phyloP scores from a whole-genome alignment of 2,797 vertebrate genomes.

The Lophius americanus region DNA sequence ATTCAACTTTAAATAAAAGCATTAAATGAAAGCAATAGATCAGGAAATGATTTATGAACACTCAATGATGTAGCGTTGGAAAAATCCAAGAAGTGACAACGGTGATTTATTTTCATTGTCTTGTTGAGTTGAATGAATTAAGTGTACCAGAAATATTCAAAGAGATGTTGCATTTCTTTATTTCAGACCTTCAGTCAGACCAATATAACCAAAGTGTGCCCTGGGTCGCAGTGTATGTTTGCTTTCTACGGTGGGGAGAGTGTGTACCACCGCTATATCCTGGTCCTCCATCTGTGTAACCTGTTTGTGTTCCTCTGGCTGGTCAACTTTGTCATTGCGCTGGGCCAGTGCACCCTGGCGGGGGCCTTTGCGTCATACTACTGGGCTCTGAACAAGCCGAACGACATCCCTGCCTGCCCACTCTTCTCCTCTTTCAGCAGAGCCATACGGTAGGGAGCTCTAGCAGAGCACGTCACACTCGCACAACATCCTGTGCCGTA shows the following conservation, averaged over 20 bases:
- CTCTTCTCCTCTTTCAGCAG: constrained; percentile 91
- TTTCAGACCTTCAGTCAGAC: constrained; percentile 89
- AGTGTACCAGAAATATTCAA: background rate
- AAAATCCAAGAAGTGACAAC: constrained; percentile 1
- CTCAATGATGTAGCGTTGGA: background rate
- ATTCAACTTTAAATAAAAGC: constrained; percentile 4
- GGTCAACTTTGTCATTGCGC: constrained; percentile 92
- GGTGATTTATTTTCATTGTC: background rate
- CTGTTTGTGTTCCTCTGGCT: constrained; percentile 94
- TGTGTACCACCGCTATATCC: constrained; percentile 89
- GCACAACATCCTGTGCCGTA: background rate
- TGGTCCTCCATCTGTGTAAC: constrained; percentile 91
- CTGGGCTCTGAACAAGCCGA: constrained; percentile 93
- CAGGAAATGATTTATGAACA: background rate
- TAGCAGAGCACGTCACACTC: background rate
- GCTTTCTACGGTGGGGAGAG: constrained; percentile 93
- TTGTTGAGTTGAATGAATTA: background rate
- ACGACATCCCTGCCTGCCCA: constrained; percentile 90
- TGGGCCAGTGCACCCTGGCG: constrained; percentile 96
- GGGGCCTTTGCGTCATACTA: constrained; percentile 97
- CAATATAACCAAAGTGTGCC: constrained; percentile 86
- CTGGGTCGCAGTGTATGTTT: constrained; percentile 90
- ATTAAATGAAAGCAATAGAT: constrained; percentile 7
- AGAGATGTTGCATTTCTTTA: constrained; percentile 19
- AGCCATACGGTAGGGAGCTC: constrained; percentile 86